These are phyloP conservation scores for Drosophila cardini DNA, from an alignment of 1,140 invertebrate genomes.

Conservation along the genomic window DNA sequence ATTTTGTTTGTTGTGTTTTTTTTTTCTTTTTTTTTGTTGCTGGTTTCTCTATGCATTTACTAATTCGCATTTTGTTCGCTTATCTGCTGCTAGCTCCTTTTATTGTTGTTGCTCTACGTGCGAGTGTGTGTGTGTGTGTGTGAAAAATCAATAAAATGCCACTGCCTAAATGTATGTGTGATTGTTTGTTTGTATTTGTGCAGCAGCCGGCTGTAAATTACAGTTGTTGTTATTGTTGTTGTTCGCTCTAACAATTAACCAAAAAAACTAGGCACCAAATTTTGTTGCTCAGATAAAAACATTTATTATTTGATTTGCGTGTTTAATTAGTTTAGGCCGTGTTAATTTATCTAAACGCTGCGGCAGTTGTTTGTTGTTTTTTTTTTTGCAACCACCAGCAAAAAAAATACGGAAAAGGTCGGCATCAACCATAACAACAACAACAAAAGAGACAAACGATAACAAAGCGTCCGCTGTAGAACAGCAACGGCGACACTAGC, in stretches of 20 bases:
- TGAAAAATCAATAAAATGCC: constrained; percentile 74
- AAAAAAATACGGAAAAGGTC: constrained; percentile 1
- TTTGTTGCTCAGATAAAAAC: too few relatives aligned
- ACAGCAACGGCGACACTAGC: constrained; percentile 6
- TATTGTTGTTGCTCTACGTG: constrained; percentile 14
- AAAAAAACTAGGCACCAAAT: background rate
- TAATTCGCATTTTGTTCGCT: constrained; percentile 28
- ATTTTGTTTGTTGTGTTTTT: background rate
- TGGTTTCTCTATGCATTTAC: constrained; percentile 9
- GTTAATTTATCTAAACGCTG: constrained; percentile 39
- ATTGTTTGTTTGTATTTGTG: constrained; percentile 50
- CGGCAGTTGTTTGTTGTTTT: constrained; percentile 19
- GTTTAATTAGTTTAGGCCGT: constrained; percentile 50
- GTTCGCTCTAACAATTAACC: background rate
- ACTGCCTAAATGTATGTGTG: constrained; percentile 21
- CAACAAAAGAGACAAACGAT: constrained; percentile 20
- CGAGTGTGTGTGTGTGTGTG: constrained; percentile 52
- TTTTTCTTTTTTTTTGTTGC: too few relatives aligned
- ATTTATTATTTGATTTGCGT: constrained; percentile 23
- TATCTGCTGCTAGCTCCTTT: constrained; percentile 36
- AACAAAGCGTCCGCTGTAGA: constrained; percentile 38
- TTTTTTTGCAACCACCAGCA: constrained; percentile 32
- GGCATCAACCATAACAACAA: constrained; percentile 6
- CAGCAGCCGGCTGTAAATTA: constrained; percentile 61
- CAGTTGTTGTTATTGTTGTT: constrained; percentile 16